Conservation (phyloP, 2,888 invertebrate genomes). For the Andrena trimmerana region DNA sequence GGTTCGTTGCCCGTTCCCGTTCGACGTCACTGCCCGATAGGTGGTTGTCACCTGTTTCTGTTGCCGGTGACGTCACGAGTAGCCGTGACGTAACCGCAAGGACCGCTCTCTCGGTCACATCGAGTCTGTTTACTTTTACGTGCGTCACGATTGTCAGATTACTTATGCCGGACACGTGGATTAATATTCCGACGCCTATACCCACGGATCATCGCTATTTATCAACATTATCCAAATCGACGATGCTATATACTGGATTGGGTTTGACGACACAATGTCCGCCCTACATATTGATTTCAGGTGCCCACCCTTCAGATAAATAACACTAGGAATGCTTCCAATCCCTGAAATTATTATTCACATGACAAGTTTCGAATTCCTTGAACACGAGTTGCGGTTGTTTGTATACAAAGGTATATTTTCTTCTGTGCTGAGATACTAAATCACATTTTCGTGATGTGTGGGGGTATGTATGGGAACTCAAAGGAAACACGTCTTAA, state of each 20-base stretch:
- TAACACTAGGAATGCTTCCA: not conserved
- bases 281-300: conserved; percentile 25
- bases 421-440: too few relatives aligned
- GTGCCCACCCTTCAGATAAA: not conserved
- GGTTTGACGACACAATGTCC: conserved; percentile 15
- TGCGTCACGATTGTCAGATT: conserved; percentile 16
- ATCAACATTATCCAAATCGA: not conserved
- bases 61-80: conserved; percentile 65
- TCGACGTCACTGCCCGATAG: conserved; percentile 68
- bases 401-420: too few relatives aligned
- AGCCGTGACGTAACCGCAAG: conserved; percentile 58
- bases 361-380: not conserved
- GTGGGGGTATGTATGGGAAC: too few relatives aligned
- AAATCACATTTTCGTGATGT: too few relatives aligned
- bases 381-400: too few relatives aligned
- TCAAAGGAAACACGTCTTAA: too few relatives aligned
- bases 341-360: not conserved
- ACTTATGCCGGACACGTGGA: conserved; percentile 1
- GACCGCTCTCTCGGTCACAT: conserved; percentile 17
- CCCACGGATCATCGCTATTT: not conserved
- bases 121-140: conserved; percentile 34
- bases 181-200: not conserved
- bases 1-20: conserved; percentile 70
- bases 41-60: conserved; percentile 71
- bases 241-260: not conserved